These are phyloP conservation scores for Aphrocallistes beatrix DNA, from an alignment of 37 sponge, comb jelly and placozoan genomes.

Conservation along the genomic window DNA sequence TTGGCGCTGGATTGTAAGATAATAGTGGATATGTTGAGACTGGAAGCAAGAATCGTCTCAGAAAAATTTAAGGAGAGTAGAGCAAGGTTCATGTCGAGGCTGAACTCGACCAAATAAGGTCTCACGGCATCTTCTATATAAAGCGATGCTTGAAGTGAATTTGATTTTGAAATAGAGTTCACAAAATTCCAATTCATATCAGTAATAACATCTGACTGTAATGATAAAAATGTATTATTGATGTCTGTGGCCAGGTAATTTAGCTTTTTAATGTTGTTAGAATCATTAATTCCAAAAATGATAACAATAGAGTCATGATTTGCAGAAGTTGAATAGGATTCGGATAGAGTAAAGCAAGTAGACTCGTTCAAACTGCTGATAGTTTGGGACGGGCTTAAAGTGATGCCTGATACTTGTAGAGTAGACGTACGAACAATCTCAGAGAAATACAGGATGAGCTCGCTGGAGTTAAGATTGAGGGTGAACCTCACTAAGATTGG, in stretches of 20 bases:
- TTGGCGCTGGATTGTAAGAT: slow-evolving; percentile 32
- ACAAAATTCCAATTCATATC: slow-evolving; percentile 38
- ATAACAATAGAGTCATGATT: neutral
- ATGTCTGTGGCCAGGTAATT: slow-evolving; percentile 34
- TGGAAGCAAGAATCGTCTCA: slow-evolving; percentile 23
- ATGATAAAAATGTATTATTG: slow-evolving; percentile 54
- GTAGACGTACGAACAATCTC: slow-evolving; percentile 64
- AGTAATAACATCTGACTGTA: slow-evolving; percentile 35
- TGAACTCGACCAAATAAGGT: neutral
- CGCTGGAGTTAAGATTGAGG: slow-evolving; percentile 58
- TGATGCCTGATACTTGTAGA: slow-evolving; percentile 37
- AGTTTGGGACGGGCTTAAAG: slow-evolving; percentile 15
- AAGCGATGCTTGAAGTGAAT: neutral
- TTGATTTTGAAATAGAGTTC: neutral
- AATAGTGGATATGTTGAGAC: slow-evolving; percentile 48
- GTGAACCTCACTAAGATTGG: slow-evolving; percentile 37
- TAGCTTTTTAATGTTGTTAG: slow-evolving; percentile 43
- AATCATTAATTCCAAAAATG: slow-evolving; percentile 32
- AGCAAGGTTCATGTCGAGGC: neutral
- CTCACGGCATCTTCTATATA: neutral
- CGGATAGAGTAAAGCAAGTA: neutral
- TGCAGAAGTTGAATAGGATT: neutral
- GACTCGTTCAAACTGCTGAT: neutral
- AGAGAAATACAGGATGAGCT: slow-evolving; percentile 48
- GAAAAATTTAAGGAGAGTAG: neutral